phyloP scores from a whole-genome alignment of 2,113 vertebrate genomes.

The Candoia aspera region DNA sequence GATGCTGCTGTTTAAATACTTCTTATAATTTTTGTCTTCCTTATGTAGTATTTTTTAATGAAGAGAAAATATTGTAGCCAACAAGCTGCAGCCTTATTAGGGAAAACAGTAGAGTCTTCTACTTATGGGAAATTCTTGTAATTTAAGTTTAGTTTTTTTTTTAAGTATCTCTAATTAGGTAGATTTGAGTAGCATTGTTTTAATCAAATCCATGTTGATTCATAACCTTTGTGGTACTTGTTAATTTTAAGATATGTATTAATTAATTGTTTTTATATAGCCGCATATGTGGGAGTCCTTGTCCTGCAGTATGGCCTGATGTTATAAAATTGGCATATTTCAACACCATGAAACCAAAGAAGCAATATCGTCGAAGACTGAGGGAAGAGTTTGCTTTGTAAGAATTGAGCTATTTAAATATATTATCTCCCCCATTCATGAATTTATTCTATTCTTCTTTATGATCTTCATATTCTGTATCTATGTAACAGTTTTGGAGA shows the following conservation, averaged over 20 bases:
- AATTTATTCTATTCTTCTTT: neutral
- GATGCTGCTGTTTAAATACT: neutral
- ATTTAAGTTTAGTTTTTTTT: neutral
- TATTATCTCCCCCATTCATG: neutral
- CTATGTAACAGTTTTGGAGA: slow-evolving; percentile 26
- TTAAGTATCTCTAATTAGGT: neutral
- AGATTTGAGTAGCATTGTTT: neutral
- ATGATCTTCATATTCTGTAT: slow-evolving; percentile 1
- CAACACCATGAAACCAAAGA: slow-evolving; percentile 99
- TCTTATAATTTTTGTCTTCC: neutral
- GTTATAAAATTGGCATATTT: slow-evolving; percentile 99
- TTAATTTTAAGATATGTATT: slow-evolving; percentile 41
- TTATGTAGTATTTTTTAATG: neutral
- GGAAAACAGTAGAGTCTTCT: neutral
- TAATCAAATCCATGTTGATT: neutral
- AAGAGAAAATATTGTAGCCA: neutral
- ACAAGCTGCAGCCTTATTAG: neutral
- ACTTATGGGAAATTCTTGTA: neutral
- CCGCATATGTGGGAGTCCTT: slow-evolving; percentile 96
- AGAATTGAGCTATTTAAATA: slow-evolving; percentile 58
- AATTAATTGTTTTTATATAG: slow-evolving; percentile 68
- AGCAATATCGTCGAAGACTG: slow-evolving; percentile 94
- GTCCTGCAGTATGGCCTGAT: slow-evolving; percentile 97
- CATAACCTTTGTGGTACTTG: neutral
- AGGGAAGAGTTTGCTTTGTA: slow-evolving; percentile 98